phyloP scores from a whole-genome alignment of 53 echinoderm and acorn worm species.

The Pentamera pediparva region DNA sequence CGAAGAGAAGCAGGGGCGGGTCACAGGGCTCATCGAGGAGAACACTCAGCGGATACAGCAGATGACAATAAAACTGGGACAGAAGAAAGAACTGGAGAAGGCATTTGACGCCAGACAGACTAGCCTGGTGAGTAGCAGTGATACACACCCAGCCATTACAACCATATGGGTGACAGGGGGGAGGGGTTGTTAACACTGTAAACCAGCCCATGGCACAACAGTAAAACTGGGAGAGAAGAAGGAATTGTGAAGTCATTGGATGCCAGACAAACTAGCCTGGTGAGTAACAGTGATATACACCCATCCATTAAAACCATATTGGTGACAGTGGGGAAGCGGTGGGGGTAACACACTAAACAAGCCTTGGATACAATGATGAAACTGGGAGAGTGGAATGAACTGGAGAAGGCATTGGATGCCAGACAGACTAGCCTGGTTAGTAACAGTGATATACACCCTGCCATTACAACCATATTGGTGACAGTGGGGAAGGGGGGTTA shows the following conservation, averaged over 20 bases:
- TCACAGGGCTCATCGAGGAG: conserved; percentile 82
- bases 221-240: conserved; percentile 74
- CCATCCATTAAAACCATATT: conserved; percentile 51
- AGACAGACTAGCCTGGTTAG: conserved; percentile 93
- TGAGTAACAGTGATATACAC: background rate
- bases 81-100: conserved; percentile 88
- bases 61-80: conserved; percentile 75
- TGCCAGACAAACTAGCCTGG: conserved; percentile 6
- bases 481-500: too few species aligned
- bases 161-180: conserved; percentile 78
- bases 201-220: conserved; percentile 62
- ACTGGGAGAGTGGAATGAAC: conserved; percentile 78
- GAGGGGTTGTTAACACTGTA: too few species aligned
- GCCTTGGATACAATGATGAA: conserved; percentile 65
- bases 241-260: conserved; percentile 76
- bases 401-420: conserved; percentile 89
- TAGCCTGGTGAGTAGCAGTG: conserved; percentile 61
- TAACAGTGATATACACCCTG: too few species aligned
- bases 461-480: too few species aligned
- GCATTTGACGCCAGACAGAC: conserved; percentile 88
- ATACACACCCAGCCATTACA: background rate
- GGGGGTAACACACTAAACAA: conserved; percentile 51
- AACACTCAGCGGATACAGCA: conserved; percentile 76
- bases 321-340: conserved; percentile 74
- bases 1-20: conserved; percentile 68